phyloP scores from a whole-genome alignment of 2,113 vertebrate species.

The Otolemur garnettii region DNA sequence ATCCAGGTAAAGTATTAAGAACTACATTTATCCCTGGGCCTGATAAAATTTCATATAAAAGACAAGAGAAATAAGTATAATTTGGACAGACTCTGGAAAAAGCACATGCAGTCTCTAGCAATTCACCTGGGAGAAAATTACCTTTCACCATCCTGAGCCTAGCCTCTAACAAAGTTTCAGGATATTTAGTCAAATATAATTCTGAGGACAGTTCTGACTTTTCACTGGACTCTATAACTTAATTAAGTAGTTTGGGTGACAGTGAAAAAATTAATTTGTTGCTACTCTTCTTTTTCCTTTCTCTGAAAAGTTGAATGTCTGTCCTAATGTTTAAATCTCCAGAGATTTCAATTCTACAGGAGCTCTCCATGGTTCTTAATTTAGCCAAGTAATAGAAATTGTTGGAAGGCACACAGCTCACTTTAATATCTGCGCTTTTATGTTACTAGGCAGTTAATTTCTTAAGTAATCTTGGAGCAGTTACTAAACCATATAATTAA shows the following conservation, averaged over 20 bases:
- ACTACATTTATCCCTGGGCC: not conserved
- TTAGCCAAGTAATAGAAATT: constrained; percentile 81
- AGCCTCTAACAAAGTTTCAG: constrained; percentile 44
- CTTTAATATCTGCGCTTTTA: constrained; percentile 76
- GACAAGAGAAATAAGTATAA: not conserved
- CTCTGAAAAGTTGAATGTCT: constrained; percentile 51
- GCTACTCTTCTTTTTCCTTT: constrained; percentile 47
- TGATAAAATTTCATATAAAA: no score
- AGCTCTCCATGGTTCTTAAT: constrained; percentile 76
- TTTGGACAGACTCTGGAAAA: not conserved
- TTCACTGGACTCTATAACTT: constrained; percentile 59
- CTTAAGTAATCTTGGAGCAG: constrained; percentile 69
- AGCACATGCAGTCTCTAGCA: constrained; percentile 6
- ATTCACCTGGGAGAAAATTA: constrained; percentile 1
- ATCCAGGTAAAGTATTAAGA: constrained; percentile 44
- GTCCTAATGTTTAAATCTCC: constrained; percentile 70
- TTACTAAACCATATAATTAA: constrained; percentile 44
- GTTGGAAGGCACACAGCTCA: constrained; percentile 77
- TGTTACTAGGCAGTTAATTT: constrained; percentile 79
- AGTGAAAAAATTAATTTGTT: constrained; percentile 65
- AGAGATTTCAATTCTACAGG: constrained; percentile 74
- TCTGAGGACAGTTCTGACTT: constrained; percentile 48
- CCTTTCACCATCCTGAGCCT: constrained; percentile 27
- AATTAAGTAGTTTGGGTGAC: constrained; percentile 66
- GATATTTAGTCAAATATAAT: constrained; percentile 52